Base-by-base conservation (phyloP, 2,113 vertebrate species). In the Numida meleagris region DNA sequence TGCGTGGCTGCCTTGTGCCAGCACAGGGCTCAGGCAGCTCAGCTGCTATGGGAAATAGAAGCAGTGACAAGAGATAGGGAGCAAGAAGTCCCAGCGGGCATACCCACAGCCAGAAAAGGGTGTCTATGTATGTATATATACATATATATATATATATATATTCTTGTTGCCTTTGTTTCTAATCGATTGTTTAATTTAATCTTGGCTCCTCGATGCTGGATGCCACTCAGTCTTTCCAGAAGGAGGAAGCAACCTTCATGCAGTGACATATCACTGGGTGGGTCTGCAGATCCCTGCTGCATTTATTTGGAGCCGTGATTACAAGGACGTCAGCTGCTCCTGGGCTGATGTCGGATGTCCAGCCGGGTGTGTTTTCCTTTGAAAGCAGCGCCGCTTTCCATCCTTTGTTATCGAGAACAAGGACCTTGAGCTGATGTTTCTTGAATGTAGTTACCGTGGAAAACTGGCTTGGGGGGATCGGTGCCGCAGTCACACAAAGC, bases 11-110 rank as follows among this genome's bases (percentile, higher is more conserved):
- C 11, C 7, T 57, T 17, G 9, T 67, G 80, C 53, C 38, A 36
- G 40, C 29, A 34, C 21, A 11, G 55, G 29, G 73, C 48, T 68
- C 5, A 0, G 48, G 40, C 23, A 50, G 33, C 17, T 81, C 55
- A 65, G 73, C 73, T 71, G 34, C 43, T 36, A 58, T 53, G 51
- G 51, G 46, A 63, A 77, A 10, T 23, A 20, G 23, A 51, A 46
- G 42, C n/a, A 34, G 42, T 0, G 0, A 50, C 18, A 31, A 51
- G 43, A 74, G 11, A 23, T 2, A 57, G 0, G 2, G 40, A 79
- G 27, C 14, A 63, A 68, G 24, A 67, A 68, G 53, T 40, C 20
- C 33, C 51, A 21, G 40, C 7, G 38, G 36, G 42, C 5, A 27
- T 50, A 77, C 8, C 46, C 72, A 63, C 59, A n/a, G 55, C 73